These are phyloP conservation scores for Temnothorax longispinosus DNA, from an alignment of 1,140 invertebrate species.

Conservation along the genomic window DNA sequence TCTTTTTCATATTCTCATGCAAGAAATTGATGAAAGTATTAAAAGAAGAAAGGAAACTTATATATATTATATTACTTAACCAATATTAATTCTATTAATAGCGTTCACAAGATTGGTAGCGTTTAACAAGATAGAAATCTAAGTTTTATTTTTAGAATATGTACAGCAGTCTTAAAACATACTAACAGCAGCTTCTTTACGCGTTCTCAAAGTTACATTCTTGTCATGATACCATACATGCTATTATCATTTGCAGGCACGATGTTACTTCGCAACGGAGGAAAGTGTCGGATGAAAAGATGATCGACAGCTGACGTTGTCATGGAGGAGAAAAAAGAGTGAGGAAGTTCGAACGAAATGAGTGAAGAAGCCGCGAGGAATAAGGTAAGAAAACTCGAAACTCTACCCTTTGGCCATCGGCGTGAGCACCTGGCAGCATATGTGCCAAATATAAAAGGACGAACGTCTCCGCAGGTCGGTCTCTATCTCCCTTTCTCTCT, in stretches of 20 bases:
- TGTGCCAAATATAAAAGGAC: constrained; percentile 59
- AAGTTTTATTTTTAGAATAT: neutral
- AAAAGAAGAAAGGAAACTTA: neutral
- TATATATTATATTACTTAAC: neutral
- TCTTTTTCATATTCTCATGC: no score
- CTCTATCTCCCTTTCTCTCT: neutral
- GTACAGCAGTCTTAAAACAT: neutral
- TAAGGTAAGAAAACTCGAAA: constrained; percentile 67
- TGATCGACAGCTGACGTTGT: constrained; percentile 65
- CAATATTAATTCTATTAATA: neutral
- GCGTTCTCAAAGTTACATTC: neutral
- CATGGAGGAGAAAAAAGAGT: neutral
- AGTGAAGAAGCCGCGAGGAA: constrained; percentile 57
- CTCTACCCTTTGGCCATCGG: constrained; percentile 70
- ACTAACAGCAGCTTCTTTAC: neutral
- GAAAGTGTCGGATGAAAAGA: constrained; percentile 30
- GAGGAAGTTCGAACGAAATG: constrained; percentile 11
- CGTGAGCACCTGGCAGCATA: constrained; percentile 74
- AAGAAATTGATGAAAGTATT: neutral
- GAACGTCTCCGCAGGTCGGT: neutral
- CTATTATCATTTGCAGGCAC: neutral
- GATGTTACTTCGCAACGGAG: neutral
- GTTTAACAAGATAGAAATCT: neutral
- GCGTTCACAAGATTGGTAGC: neutral
- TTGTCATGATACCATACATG: neutral